Evolutionary conservation across 2,797 vertebrate genomes (phyloP).

Genomic region (Bradypodion ventrale): DNA sequence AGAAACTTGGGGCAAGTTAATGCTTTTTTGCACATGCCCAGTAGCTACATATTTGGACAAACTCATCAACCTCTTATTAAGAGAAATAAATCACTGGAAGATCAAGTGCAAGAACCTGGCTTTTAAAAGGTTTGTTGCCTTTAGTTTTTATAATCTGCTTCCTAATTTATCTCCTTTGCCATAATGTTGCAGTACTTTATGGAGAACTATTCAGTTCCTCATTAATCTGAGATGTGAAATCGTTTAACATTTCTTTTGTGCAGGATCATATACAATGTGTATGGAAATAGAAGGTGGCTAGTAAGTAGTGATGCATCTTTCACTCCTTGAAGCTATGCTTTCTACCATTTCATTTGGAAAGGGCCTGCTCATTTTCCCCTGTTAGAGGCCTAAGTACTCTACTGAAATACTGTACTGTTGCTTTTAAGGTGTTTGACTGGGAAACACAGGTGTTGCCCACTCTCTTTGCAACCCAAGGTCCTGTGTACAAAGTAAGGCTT

Average conservation of each 20-base stretch:
- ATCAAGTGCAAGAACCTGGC: not conserved
- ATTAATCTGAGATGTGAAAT: slow-evolving; percentile 13
- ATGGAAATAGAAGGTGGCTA: slow-evolving; percentile 25
- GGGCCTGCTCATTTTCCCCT: slow-evolving; percentile 29
- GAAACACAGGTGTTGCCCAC: no score
- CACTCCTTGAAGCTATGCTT: slow-evolving; percentile 8
- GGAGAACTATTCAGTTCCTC: slow-evolving; percentile 10
- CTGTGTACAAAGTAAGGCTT: no score
- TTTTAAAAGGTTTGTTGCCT: slow-evolving; percentile 3
- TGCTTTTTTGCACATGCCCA: not conserved
- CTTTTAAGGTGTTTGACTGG: no score
- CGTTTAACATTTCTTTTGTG: not conserved
- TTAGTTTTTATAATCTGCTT: slow-evolving; percentile 10
- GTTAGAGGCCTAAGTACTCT: no score
- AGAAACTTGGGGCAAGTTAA: not conserved
- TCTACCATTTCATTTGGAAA: not conserved
- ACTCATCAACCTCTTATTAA: not conserved
- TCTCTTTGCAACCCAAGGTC: no score
- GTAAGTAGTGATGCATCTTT: slow-evolving; percentile 29
- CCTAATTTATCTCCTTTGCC: slow-evolving; percentile 7
- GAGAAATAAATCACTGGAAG: not conserved
- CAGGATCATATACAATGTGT: not conserved
- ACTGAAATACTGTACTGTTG: no score
- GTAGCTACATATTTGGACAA: not conserved
- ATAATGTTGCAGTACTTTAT: slow-evolving; percentile 15